Percentiles rank a stretch among this genome's conserved stretches.
phyloP scores from a whole-genome alignment of 2,113 vertebrate genomes.

The Shinisaurus crocodilurus region DNA sequence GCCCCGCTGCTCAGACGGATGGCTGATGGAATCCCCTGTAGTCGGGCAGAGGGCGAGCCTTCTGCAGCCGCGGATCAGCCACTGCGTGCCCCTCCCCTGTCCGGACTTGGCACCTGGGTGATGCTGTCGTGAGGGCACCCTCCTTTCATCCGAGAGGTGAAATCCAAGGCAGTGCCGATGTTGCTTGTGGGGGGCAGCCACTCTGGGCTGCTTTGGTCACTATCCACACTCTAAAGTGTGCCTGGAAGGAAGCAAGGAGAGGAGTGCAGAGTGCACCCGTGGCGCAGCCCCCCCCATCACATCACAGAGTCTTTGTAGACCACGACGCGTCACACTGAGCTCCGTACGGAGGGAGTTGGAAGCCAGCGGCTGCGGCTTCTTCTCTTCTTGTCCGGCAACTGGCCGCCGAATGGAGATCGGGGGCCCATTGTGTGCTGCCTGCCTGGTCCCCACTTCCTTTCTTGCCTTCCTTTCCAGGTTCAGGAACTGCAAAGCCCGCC shows the following conservation, averaged over 20 bases:
- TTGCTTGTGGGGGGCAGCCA: neutral
- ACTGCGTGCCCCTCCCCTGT: neutral
- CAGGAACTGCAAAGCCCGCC: slow-evolving; percentile 97
- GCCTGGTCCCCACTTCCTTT: neutral
- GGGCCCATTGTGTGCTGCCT: neutral
- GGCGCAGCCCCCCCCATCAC: too few relatives aligned
- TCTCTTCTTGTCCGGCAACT: too few relatives aligned
- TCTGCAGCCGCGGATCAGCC: neutral
- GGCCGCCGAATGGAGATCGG: neutral
- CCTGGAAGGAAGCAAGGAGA: too few relatives aligned
- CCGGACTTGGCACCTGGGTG: neutral
- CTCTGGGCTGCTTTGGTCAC: neutral
- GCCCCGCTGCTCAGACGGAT: neutral
- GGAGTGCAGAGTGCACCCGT: too few relatives aligned
- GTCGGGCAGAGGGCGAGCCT: neutral
- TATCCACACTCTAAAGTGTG: neutral
- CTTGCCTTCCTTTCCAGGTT: slow-evolving; percentile 78
- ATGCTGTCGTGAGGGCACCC: neutral
- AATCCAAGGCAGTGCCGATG: neutral
- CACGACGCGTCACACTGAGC: neutral
- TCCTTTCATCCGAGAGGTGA: neutral
- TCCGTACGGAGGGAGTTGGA: too few relatives aligned
- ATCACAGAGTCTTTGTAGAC: too few relatives aligned
- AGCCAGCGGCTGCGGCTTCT: too few relatives aligned
- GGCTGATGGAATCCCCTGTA: neutral